A percentile compares a stretch with the other conserved stretches of the same genome.
phyloP scores from a whole-genome alignment of 2,797 vertebrate species.

The Peromyscus eremicus region DNA sequence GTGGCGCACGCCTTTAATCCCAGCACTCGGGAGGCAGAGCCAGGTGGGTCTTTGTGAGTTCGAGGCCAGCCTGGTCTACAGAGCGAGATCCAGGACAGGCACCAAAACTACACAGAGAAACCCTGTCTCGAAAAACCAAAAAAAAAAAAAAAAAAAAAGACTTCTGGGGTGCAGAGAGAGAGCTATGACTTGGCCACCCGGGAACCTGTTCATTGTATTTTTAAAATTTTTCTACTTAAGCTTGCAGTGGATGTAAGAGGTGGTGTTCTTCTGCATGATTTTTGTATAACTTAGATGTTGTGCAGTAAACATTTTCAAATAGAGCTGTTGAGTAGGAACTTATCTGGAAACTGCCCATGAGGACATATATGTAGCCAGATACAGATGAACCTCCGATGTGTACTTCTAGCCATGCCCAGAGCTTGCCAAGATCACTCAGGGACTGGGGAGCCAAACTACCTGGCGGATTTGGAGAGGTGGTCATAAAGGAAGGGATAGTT shows the following conservation, averaged over 20 bases:
- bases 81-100: too few species aligned
- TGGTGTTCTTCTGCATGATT: neutral
- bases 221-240: neutral
- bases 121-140: too few species aligned
- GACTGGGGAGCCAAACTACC: neutral
- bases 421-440: neutral
- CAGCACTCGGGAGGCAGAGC: too few species aligned
- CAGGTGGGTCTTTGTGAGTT: too few species aligned
- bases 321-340: neutral
- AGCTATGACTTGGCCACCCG: fast-evolving
- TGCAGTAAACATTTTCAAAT: neutral
- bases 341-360: neutral
- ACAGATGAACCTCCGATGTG: neutral
- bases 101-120: too few species aligned
- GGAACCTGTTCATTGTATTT: neutral
- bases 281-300: neutral
- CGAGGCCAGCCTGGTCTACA: too few species aligned
- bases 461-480: neutral
- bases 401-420: neutral
- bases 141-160: too few species aligned
- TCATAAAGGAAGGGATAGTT: neutral
- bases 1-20: too few species aligned
- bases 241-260: neutral
- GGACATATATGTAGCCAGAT: neutral
- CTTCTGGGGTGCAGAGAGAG: neutral